A percentile compares a stretch with the other conserved stretches of the same genome.
Evolutionary conservation across 92 coral and sea anemone species (phyloP).

Genomic region (Pocillopora grandis): DNA sequence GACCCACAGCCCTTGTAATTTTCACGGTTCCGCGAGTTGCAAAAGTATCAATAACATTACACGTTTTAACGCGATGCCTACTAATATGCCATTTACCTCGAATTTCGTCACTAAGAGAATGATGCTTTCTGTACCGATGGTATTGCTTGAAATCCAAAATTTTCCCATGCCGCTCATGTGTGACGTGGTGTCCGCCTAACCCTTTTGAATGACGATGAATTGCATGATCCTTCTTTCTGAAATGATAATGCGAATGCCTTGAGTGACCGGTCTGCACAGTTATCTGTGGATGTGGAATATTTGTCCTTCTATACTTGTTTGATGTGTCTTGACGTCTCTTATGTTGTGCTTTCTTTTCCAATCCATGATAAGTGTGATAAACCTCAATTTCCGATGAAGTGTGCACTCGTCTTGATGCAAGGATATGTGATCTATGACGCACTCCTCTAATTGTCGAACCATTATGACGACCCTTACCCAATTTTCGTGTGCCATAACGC

Average conservation of each 20-base stretch:
- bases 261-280: neutral
- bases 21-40: conserved; percentile 78
- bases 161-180: conserved; percentile 21
- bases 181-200: neutral
- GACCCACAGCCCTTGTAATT: conserved; percentile 40
- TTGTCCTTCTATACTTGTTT: neutral
- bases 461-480: neutral
- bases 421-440: neutral
- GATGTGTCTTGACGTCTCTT: neutral
- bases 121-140: conserved; percentile 61
- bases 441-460: neutral
- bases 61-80: conserved; percentile 64
- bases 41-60: conserved; percentile 69
- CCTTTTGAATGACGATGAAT: conserved; percentile 9
- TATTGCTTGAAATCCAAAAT: conserved; percentile 71
- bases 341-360: neutral
- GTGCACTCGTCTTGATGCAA: neutral
- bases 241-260: too few relatives aligned
- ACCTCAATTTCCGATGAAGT: neutral
- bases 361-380: conserved; percentile 16
- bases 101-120: conserved; percentile 74
- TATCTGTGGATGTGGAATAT: conserved; percentile 2
- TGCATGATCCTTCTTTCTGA: neutral
- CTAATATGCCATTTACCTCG: conserved; percentile 80
- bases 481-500: conserved; percentile 9